These are phyloP conservation scores for Pseudotriccus pelzelni DNA, from an alignment of 2,797 vertebrate genomes.

Conservation along the genomic window DNA sequence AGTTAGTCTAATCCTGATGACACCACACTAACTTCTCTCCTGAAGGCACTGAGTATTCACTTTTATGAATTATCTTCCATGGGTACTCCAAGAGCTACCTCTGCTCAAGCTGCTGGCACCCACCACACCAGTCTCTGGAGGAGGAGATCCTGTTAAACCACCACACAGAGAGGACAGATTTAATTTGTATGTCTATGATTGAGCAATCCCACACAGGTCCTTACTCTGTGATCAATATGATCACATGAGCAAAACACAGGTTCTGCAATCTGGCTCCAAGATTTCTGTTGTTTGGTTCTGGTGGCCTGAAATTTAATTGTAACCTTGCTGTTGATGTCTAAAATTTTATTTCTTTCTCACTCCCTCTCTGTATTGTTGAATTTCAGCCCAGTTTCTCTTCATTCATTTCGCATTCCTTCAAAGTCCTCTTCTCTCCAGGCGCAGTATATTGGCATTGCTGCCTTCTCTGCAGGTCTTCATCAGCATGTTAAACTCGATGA, in stretches of 20 bases:
- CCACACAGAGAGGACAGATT: background rate
- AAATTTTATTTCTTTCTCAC: background rate
- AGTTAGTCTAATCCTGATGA: background rate
- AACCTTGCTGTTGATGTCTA: background rate
- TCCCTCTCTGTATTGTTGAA: background rate
- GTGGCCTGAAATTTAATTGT: background rate
- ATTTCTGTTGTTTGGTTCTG: background rate
- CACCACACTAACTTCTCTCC: background rate
- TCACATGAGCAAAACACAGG: fast-evolving
- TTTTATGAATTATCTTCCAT: background rate
- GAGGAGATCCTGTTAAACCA: background rate
- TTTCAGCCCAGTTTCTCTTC: background rate
- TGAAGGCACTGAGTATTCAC: background rate
- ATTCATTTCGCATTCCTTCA: background rate
- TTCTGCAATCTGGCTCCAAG: background rate
- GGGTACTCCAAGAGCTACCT: background rate
- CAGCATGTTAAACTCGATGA: background rate
- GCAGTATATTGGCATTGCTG: background rate
- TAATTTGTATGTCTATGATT: background rate
- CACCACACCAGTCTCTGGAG: background rate
- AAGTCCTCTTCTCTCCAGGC: background rate
- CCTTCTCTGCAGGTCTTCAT: background rate
- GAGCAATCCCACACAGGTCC: background rate
- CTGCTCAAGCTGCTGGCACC: background rate
- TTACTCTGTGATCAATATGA: background rate